Conservation (phyloP, 2,113 vertebrate genomes). For the Stegostoma tigrinum region DNA sequence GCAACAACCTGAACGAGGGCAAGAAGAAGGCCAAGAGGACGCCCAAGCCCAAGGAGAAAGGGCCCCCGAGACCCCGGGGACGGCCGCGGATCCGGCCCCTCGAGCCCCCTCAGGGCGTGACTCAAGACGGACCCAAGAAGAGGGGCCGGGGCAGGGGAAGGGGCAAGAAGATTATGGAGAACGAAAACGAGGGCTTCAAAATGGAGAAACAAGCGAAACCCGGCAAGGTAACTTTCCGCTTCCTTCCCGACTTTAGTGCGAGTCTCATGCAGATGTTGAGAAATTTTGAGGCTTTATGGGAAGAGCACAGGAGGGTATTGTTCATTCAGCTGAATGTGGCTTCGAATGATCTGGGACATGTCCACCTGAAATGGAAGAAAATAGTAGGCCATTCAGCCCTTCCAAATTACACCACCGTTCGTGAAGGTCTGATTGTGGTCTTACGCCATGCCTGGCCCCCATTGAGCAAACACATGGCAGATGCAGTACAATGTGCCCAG, state of each 20-base stretch:
- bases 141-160: slow-evolving; percentile 49
- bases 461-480: no score
- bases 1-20: slow-evolving; percentile 67
- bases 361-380: no score
- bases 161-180: slow-evolving; percentile 49
- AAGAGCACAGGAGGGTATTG: no score
- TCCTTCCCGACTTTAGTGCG: slow-evolving; percentile 61
- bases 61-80: slow-evolving; percentile 75
- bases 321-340: no score
- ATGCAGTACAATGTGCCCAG: no score
- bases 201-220: slow-evolving; percentile 50
- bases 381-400: no score
- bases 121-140: slow-evolving; percentile 50
- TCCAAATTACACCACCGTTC: no score
- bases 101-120: slow-evolving; percentile 62
- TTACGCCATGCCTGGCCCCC: no score
- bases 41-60: slow-evolving; percentile 79
- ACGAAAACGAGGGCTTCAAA: slow-evolving; percentile 48
- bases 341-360: no score
- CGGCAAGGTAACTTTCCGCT: slow-evolving; percentile 56
- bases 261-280: slow-evolving; percentile 44
- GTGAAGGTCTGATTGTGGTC: no score
- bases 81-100: slow-evolving; percentile 78
- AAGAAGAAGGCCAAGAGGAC: slow-evolving; percentile 81
- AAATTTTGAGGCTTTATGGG: slow-evolving; percentile 49